Evolutionary conservation across 1,140 invertebrate species (phyloP), one percentile per base, ranked within the genome.

Genomic region (Cryptotermes secundus): DNA sequence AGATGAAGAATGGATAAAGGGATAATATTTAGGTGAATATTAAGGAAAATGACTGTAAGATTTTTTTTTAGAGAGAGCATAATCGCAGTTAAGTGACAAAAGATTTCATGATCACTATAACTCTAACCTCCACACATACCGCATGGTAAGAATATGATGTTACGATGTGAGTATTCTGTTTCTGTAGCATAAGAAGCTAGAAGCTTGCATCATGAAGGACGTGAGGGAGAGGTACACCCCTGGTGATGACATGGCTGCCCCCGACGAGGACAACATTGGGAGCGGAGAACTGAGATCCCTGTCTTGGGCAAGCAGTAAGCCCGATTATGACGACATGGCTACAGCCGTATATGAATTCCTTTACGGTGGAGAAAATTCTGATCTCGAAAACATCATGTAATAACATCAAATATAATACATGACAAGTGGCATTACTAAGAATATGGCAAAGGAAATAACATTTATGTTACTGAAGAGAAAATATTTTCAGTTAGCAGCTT

Each of bases 121-220:
- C n/a, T n/a, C n/a, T n/a, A n/a, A n/a, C n/a, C n/a, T n/a, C 38
- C 38, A 42, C 38, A 42, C 9, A 42, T 42, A 9, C 1, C 3
- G 45, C 22, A 49, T 19, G 45, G 16, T n/a, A n/a, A 49, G 22
- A 19, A 19, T 49, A 1, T 12, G 45, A 19, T 7, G 12, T 22
- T 49, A 49, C 1, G 1, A 19, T 1, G 45, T 49, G 45, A 49
- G 45, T 19, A 19, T 49, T 49, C 45, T 49, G 38, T 59, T 49
- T 38, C 79, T 31, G 35, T 84, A 88, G 91, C 92, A 94, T 87
- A 94, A 94, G 88, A 94, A 94, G 87, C 86, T 94, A 26, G 93
- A 94, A 88, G 92, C 93, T 0, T 94, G 93, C 86, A 92, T 93
- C 79, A 93, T 94, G 92, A 93, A 94, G 87, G 93, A 94, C 86